A percentile compares a stretch with the other conserved stretches of the same genome.
Evolutionary conservation across 2,888 invertebrate species (phyloP).

Genomic region (Girardia tigrina): DNA sequence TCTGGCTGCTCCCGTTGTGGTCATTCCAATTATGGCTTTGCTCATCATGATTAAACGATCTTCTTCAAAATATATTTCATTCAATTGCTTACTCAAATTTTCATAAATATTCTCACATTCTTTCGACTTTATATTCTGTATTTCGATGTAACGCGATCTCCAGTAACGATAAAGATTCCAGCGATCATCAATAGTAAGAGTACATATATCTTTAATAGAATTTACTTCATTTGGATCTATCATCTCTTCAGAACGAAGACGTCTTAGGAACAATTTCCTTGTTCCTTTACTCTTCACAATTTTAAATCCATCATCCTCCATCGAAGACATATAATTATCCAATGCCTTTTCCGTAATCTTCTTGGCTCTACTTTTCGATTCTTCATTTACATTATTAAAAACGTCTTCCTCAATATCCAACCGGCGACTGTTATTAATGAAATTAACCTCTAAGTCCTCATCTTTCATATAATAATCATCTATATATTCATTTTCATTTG

Average conservation of each 20-base stretch:
- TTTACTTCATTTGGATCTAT: conserved; percentile 40
- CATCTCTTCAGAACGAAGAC: conserved; percentile 37
- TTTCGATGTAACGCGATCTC: conserved; percentile 39
- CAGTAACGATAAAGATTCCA: conserved; percentile 52
- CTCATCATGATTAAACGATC: conserved; percentile 39
- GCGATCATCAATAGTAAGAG: conserved; percentile 42
- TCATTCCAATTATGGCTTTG: conserved; percentile 46
- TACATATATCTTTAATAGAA: conserved; percentile 40
- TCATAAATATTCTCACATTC: conserved; percentile 36
- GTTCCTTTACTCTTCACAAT: background rate
- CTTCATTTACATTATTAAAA: background rate
- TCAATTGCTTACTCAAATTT: background rate
- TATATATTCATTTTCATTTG: background rate
- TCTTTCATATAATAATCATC: background rate
- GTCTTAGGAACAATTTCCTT: background rate
- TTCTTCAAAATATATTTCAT: conserved; percentile 24
- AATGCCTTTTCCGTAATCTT: background rate
- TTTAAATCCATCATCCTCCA: background rate
- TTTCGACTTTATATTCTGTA: background rate
- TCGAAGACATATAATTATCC: background rate
- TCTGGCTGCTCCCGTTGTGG: conserved; percentile 45
- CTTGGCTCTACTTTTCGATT: background rate
- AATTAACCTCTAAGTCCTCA: background rate
- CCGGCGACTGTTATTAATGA: conserved; percentile 12
- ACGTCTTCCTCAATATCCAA: conserved; percentile 1